These are phyloP conservation scores for Oxystoma pomonae DNA, from an alignment of 2,888 invertebrate species.

Conservation along the genomic window DNA sequence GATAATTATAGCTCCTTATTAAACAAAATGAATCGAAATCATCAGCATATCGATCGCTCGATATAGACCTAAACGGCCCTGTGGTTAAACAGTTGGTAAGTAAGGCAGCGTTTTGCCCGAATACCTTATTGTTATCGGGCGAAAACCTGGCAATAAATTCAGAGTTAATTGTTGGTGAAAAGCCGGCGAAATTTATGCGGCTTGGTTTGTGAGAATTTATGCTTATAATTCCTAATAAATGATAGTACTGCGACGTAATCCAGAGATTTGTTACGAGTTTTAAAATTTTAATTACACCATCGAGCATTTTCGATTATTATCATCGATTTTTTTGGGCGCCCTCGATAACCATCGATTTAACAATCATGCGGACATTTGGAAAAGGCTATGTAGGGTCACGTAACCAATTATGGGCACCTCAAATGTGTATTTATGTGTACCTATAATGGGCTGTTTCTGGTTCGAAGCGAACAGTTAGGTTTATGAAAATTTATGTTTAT, in stretches of 20 bases:
- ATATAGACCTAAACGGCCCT: not conserved
- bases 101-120: not conserved
- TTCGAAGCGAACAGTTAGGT: too few relatives aligned
- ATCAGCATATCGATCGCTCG: not conserved
- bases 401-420: too few relatives aligned
- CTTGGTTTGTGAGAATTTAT: constrained; percentile 41
- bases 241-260: constrained; percentile 43
- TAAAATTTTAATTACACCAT: constrained; percentile 41
- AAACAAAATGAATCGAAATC: not conserved
- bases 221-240: constrained; percentile 42
- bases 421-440: too few relatives aligned
- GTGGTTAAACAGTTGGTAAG: not conserved
- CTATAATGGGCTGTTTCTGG: too few relatives aligned
- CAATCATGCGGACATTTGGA: constrained; percentile 30
- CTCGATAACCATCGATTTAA: constrained; percentile 38
- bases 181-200: constrained; percentile 41
- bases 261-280: constrained; percentile 40
- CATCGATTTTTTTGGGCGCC: constrained; percentile 37
- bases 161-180: constrained; percentile 46
- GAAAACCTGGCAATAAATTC: constrained; percentile 38
- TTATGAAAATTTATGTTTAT: constrained; percentile 41
- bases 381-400: too few relatives aligned
- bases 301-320: constrained; percentile 35
- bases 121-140: not conserved
- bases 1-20: not conserved